Evolutionary conservation across 2,113 vertebrate species (phyloP).

Genomic region (Dunckerocampus dactyliophorus): DNA sequence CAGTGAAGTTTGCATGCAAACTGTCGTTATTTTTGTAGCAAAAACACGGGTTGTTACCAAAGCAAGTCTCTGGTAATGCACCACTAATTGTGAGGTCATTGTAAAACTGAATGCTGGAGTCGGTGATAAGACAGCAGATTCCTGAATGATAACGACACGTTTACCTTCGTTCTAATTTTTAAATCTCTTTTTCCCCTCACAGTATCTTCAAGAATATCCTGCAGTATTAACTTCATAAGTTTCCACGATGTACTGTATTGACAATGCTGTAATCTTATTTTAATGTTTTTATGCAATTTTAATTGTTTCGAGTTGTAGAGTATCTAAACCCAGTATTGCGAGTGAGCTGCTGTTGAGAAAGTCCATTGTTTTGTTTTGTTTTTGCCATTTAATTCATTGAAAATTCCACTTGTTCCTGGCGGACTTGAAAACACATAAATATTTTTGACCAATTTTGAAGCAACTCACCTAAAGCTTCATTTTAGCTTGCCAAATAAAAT

Average conservation of each 20-base stretch:
- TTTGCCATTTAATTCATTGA: neutral
- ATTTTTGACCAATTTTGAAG: neutral
- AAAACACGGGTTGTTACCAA: neutral
- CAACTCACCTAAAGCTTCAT: neutral
- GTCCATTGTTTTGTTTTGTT: neutral
- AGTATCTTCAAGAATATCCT: neutral
- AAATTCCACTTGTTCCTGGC: slow-evolving; percentile 20
- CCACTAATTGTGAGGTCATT: neutral
- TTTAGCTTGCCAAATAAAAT: neutral
- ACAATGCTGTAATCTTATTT: slow-evolving; percentile 1
- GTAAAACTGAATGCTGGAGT: slow-evolving; percentile 9
- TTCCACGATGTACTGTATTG: slow-evolving; percentile 4
- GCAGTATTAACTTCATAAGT: neutral
- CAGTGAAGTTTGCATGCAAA: neutral
- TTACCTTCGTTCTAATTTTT: neutral
- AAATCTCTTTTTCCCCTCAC: too few species aligned
- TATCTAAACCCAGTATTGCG: neutral
- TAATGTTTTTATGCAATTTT: slow-evolving; percentile 5
- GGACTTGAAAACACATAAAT: slow-evolving; percentile 31
- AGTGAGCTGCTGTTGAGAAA: slow-evolving; percentile 1
- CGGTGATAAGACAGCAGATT: neutral
- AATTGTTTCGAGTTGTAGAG: neutral
- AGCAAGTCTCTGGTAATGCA: neutral
- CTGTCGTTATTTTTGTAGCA: neutral
- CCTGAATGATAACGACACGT: neutral